These are phyloP conservation scores for Acropora tenuis DNA, from an alignment of 64 coral and sea anemone species.

Conservation along the genomic window DNA sequence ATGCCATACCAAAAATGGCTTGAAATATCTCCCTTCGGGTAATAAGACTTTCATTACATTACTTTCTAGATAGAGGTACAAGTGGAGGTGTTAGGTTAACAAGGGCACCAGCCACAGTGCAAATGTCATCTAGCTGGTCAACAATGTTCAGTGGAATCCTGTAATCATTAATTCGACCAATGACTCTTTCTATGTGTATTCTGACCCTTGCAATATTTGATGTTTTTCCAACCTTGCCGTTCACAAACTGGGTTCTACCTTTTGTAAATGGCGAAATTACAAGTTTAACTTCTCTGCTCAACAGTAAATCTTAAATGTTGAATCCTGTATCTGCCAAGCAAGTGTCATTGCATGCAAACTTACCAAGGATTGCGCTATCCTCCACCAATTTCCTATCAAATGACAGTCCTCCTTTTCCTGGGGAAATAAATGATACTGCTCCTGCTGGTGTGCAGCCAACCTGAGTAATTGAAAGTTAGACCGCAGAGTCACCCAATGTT, in stretches of 20 bases:
- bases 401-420: conserved; percentile 30
- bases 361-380: conserved; percentile 42
- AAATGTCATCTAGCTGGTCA: conserved; percentile 54
- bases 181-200: conserved; percentile 52
- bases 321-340: conserved; percentile 64
- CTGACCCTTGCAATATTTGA: conserved; percentile 18
- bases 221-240: conserved; percentile 21
- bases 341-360: conserved; percentile 6
- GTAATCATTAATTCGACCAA: conserved; percentile 41
- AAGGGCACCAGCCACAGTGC: conserved; percentile 11
- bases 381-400: conserved; percentile 52
- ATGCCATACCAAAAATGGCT: too few species aligned
- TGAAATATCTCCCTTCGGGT: too few species aligned
- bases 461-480: background rate
- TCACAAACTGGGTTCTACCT: conserved; percentile 54
- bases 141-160: conserved; percentile 53
- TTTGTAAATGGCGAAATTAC: conserved; percentile 64
- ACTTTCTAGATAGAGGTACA: conserved; percentile 28
- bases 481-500: background rate
- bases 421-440: conserved; percentile 44
- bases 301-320: conserved; percentile 47
- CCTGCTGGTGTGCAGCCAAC: conserved; percentile 32
- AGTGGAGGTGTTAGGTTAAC: conserved; percentile 49
- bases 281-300: conserved; percentile 49
- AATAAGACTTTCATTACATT: background rate